Evolutionary conservation across 1,140 invertebrate species (phyloP), one percentile per base, ranked within the genome.

Genomic region (Harlomillsia oculata): DNA sequence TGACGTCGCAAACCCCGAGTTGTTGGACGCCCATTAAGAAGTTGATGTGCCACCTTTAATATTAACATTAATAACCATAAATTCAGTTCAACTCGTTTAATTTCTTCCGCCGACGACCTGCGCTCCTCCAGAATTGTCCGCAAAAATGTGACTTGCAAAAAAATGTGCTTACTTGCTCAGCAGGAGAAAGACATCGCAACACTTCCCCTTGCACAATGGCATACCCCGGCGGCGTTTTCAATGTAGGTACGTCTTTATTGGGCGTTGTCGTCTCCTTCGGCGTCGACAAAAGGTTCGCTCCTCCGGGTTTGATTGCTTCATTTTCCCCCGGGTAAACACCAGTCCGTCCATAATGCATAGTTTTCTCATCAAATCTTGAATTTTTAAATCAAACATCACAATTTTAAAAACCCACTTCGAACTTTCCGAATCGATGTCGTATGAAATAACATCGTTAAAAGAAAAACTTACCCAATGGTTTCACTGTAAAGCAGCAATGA

Each of bases 1-100:
- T 62, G 60, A 21, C 60, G 30, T n/a, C 60, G 54, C 9, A 62
- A 51, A 20, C 60, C 60, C 23, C 54, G 60, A 30, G 50, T 40
- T 30, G 51, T 56, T 14, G 60, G 60, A 8, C 51, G 49, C 1
- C 60, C 60, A 50, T 57, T 62, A 13, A 62, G 43, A 13, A 62
- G 51, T 29, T 62, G 55, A 50, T 62, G 55, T 5, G 60, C 60
- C 21, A 62, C 52, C 60, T 62, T 37, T 20, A 0, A n/a, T 29
- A 53, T 26, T 45, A 9, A 39, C n/a, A 46, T 20, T 3, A 36
- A 36, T 3, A 13, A 36, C 2, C 13, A 36, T 36, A 14, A 36
- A 14, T 36, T 36, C 3, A 14, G 3, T 2, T 36, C 18, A 11
- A 2, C 8, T 2, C 4, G 2, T 2, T 39, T 39, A 39, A 39